Conservation (phyloP, 2,797 vertebrate genomes). For the Myoxocephalus aenaeus region DNA sequence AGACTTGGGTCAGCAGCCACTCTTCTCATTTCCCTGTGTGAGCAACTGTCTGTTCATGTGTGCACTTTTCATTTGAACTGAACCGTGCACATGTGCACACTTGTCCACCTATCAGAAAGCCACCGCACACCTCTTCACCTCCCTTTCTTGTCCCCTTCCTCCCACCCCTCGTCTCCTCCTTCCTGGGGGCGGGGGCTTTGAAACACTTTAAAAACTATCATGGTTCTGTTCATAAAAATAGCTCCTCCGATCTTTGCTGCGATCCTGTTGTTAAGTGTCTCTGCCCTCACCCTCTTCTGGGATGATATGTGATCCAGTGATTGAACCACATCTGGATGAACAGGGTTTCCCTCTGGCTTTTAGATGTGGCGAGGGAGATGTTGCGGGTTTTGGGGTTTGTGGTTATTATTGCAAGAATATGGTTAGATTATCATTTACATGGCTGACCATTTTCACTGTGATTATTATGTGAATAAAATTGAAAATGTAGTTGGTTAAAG, state of each 20-base stretch:
- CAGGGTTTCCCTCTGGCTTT: slow-evolving; percentile 39
- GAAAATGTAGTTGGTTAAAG: neutral
- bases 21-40: slow-evolving; percentile 56
- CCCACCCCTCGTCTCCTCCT: neutral
- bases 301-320: slow-evolving; percentile 36
- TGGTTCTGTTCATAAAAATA: slow-evolving; percentile 52
- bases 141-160: neutral
- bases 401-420: slow-evolving; percentile 1
- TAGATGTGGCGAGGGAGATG: neutral
- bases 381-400: neutral
- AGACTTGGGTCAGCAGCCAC: slow-evolving; percentile 70
- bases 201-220: slow-evolving; percentile 41
- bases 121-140: slow-evolving; percentile 15
- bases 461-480: slow-evolving; percentile 9
- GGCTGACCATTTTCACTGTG: neutral
- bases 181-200: neutral
- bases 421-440: slow-evolving; percentile 9
- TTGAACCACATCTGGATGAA: slow-evolving; percentile 35
- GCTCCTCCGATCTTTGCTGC: slow-evolving; percentile 19
- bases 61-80: slow-evolving; percentile 38
- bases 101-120: slow-evolving; percentile 16
- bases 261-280: slow-evolving; percentile 42
- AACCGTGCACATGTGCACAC: slow-evolving; percentile 11
- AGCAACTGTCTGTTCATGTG: slow-evolving; percentile 47
- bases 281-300: slow-evolving; percentile 21